Evolutionary conservation across 2,797 vertebrate genomes (phyloP).

Genomic region (Knipowitschia caucasica): DNA sequence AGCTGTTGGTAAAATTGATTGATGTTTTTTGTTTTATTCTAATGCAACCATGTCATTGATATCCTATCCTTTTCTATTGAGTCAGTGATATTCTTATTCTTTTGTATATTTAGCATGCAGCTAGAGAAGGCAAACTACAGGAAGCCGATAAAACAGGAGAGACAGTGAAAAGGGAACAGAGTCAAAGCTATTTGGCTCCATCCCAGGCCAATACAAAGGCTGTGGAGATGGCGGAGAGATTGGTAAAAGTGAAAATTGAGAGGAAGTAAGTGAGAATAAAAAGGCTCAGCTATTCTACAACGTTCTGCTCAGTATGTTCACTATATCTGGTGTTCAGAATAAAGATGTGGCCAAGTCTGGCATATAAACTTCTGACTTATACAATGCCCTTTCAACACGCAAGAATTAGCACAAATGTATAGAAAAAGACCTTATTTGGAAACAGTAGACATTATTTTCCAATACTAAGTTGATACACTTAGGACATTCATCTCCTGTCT

Average conservation of each 20-base stretch:
- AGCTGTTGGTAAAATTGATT: constrained; percentile 1
- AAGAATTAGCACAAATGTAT: no score
- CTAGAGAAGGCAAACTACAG: constrained; percentile 35
- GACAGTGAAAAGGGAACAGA: constrained; percentile 24
- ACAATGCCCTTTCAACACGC: no score
- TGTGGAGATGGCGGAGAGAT: constrained; percentile 42
- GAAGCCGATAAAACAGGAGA: constrained; percentile 33
- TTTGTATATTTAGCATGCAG: constrained; percentile 58
- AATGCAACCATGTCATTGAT: constrained; percentile 12
- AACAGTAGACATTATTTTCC: no score
- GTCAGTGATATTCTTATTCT: constrained; percentile 38
- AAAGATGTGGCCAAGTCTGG: neutral
- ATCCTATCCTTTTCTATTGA: no score
- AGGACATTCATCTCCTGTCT: no score
- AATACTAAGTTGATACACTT: no score
- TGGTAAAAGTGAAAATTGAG: constrained; percentile 25
- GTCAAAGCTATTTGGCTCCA: constrained; percentile 43
- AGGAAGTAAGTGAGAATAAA: constrained; percentile 12
- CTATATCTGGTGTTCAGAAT: constrained; percentile 8
- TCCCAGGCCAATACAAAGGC: constrained; percentile 39
- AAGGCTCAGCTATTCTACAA: constrained; percentile 17
- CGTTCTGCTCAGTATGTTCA: constrained; percentile 21
- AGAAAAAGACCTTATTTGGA: no score
- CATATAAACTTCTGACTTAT: no score
- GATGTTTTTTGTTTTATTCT: neutral